Evolutionary conservation across 1,140 invertebrate species (phyloP).

Genomic region (Ptiloglossa arizonensis): DNA sequence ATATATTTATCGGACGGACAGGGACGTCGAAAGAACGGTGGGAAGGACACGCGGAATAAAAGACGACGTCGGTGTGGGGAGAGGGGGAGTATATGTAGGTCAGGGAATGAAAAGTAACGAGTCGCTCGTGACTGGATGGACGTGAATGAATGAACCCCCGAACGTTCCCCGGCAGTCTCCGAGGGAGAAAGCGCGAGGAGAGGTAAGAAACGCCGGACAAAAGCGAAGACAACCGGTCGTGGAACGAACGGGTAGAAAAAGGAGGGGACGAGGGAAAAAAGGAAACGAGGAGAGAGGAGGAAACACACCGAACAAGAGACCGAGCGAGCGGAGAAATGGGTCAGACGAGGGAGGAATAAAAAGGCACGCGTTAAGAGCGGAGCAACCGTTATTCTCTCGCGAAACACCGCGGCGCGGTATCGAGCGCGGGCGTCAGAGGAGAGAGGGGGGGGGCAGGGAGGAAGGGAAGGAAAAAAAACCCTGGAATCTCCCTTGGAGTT

Average conservation of each 20-base stretch:
- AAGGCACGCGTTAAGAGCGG: conserved; percentile 26
- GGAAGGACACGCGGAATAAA: conserved; percentile 41
- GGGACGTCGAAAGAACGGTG: neutral
- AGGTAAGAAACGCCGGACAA: conserved; percentile 40
- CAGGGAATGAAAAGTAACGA: conserved; percentile 63
- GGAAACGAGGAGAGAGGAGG: neutral
- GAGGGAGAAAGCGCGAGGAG: conserved; percentile 19
- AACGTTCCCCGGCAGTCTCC: conserved; percentile 29
- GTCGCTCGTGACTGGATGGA: conserved; percentile 57
- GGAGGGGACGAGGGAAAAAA: neutral
- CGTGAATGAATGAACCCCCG: conserved; percentile 65
- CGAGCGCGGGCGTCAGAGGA: too few species aligned
- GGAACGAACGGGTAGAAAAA: too few species aligned
- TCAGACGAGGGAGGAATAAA: conserved; percentile 7
- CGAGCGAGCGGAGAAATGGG: conserved; percentile 20
- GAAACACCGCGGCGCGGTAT: conserved; percentile 19
- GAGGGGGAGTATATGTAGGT: conserved; percentile 53
- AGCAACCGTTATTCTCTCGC: conserved; percentile 11
- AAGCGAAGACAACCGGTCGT: conserved; percentile 24
- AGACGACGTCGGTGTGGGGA: conserved; percentile 29
- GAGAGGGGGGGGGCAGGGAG: too few species aligned
- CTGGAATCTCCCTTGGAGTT: too few species aligned
- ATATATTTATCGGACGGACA: conserved; percentile 30
- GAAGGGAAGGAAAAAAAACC: too few species aligned
- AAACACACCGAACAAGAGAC: neutral